Conservation (phyloP, 2,797 vertebrate species). For the Premnoplex brunnescens region DNA sequence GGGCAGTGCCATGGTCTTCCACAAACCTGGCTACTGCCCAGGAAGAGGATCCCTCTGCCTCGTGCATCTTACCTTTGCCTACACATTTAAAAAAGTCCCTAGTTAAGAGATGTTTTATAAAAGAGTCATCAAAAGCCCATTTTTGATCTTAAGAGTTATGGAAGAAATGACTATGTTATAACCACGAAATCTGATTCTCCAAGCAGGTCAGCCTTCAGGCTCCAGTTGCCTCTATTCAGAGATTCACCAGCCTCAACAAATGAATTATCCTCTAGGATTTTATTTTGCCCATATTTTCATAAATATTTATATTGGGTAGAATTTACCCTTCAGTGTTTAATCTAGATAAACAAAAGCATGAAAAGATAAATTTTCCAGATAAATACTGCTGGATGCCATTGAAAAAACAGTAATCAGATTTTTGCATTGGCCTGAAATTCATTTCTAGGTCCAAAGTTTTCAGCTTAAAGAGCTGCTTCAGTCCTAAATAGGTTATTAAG, state of each 20-base stretch:
- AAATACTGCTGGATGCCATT: background rate
- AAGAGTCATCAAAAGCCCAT: background rate
- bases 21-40: background rate
- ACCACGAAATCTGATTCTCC: background rate
- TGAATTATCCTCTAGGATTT: background rate
- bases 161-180: background rate
- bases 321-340: background rate
- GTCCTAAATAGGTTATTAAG: background rate
- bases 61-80: background rate
- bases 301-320: background rate
- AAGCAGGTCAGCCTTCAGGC: background rate
- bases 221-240: background rate
- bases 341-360: background rate
- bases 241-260: background rate
- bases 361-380: background rate
- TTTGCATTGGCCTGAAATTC: background rate
- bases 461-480: background rate
- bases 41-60: background rate
- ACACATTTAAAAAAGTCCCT: accelerated
- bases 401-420: background rate
- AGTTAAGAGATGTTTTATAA: background rate
- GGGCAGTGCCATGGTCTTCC: background rate
- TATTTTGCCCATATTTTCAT: background rate
- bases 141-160: background rate
- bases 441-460: background rate